Percentiles rank a stretch among this genome's conserved stretches.
These are phyloP conservation scores for Mustelus asterias DNA, from an alignment of 2,113 vertebrate genomes.

Conservation along the genomic window DNA sequence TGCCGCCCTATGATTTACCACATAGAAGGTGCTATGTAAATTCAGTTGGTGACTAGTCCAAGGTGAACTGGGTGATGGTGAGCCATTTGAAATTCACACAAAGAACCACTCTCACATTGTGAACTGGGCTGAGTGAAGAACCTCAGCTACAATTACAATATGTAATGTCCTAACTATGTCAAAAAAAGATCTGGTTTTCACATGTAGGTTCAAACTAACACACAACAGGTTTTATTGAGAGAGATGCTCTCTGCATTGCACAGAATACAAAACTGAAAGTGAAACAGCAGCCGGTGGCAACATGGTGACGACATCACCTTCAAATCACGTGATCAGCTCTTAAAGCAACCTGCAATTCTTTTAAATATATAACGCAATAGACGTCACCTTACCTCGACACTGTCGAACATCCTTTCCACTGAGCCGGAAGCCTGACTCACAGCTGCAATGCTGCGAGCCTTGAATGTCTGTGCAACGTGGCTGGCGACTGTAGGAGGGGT, in stretches of 20 bases:
- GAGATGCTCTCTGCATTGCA: too few species aligned
- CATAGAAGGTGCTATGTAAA: background rate
- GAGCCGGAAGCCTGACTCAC: slow-evolving; percentile 71
- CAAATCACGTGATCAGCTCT: too few species aligned
- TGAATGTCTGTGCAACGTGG: slow-evolving; percentile 62
- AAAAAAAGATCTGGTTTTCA: too few species aligned
- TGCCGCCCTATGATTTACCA: background rate
- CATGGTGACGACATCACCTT: too few species aligned
- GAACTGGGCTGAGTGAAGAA: background rate
- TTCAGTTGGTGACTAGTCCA: background rate
- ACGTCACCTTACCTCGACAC: slow-evolving; percentile 63
- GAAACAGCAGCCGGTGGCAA: too few species aligned
- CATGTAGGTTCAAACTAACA: too few species aligned
- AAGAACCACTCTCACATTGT: too few species aligned
- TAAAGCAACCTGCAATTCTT: too few species aligned
- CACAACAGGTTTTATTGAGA: too few species aligned
- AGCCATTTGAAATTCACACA: background rate
- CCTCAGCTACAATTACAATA: background rate
- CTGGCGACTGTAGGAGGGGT: slow-evolving; percentile 57
- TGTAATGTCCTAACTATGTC: too few species aligned
- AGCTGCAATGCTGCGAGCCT: slow-evolving; percentile 69
- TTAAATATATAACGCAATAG: too few species aligned
- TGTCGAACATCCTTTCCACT: slow-evolving; percentile 53
- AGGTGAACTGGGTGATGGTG: background rate
- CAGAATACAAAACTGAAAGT: too few species aligned